Conservation (phyloP, 2,113 vertebrate species). For the human (Homo sapiens) region DNA sequence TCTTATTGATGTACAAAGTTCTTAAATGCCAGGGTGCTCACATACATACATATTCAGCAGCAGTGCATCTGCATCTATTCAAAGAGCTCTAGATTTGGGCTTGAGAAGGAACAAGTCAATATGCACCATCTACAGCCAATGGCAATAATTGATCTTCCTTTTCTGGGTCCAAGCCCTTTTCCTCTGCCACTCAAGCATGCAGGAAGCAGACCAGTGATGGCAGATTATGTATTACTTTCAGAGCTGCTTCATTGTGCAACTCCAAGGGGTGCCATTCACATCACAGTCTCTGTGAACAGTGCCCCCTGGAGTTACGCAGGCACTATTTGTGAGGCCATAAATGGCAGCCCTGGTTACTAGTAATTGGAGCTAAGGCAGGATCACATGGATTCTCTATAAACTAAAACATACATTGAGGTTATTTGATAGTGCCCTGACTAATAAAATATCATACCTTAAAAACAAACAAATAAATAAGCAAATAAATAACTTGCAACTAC, state of each 20-base stretch:
- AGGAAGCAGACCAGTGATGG: neutral
- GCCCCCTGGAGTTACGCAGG: neutral
- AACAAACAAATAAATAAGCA: neutral
- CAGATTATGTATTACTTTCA: neutral
- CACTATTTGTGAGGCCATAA: no score
- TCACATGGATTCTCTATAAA: neutral
- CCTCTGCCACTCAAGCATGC: neutral
- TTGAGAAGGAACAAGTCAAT: neutral
- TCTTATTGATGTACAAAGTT: neutral
- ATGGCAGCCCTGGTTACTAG: neutral
- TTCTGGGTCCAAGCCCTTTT: neutral
- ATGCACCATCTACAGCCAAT: neutral
- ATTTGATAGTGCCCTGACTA: neutral
- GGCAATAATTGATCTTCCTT: neutral
- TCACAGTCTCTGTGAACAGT: neutral
- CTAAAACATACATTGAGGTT: neutral
- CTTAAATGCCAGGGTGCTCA: neutral
- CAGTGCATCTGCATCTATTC: neutral
- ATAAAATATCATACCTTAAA: neutral
- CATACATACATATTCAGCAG: accelerated
- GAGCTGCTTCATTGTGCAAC: neutral
- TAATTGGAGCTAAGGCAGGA: neutral
- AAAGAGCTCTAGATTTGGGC: neutral
- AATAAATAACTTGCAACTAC: neutral
- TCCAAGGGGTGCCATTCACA: no score